These are phyloP conservation scores for Ibidorhyncha struthersii DNA, from an alignment of 2,113 vertebrate genomes.

Conservation along the genomic window DNA sequence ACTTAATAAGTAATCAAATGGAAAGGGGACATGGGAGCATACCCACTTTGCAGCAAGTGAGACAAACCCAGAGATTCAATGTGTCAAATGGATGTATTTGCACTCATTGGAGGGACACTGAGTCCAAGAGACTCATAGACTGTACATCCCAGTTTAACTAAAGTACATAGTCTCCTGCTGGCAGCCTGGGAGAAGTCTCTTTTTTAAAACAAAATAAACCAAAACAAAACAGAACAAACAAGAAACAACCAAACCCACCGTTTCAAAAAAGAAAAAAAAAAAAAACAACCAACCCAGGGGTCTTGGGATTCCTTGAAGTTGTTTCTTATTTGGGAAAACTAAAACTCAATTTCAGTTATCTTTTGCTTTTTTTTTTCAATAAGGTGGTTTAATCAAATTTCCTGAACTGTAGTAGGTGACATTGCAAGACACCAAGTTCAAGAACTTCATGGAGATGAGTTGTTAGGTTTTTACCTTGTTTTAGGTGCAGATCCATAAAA, in stretches of 20 bases:
- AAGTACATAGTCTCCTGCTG: background rate
- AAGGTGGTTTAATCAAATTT: background rate
- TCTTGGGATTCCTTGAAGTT: background rate
- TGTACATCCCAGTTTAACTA: background rate
- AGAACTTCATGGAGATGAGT: background rate
- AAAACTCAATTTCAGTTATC: background rate
- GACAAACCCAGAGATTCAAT: background rate
- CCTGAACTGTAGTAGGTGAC: background rate
- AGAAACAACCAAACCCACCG: background rate
- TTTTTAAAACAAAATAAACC: background rate
- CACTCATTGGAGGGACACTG: background rate
- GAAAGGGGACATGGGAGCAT: background rate
- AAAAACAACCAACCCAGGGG: rapidly evolving
- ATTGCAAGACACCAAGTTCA: background rate
- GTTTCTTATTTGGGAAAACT: background rate
- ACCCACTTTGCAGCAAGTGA: background rate
- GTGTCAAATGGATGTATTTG: background rate
- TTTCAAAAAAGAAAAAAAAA: background rate
- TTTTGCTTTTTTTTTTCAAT: background rate
- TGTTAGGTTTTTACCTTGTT: background rate
- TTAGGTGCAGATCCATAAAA: background rate
- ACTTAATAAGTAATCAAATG: background rate
- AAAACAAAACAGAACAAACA: background rate
- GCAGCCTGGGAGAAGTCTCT: background rate
- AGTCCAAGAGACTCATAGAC: background rate